phyloP scores from a whole-genome alignment of 2,888 invertebrate species.

The Calameuta filiformis region DNA sequence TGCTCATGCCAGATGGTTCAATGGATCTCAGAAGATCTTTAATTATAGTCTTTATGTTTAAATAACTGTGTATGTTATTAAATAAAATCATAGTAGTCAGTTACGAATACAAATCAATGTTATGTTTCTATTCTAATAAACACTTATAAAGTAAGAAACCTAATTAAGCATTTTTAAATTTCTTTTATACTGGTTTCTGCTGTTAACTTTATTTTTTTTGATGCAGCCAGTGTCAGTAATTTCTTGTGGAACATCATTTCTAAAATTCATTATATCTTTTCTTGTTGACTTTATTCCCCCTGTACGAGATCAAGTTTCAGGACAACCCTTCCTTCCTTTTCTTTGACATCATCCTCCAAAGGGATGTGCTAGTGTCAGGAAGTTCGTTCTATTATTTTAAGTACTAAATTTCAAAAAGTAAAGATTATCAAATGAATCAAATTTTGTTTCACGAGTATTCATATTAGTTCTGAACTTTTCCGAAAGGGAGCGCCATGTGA shows the following conservation, averaged over 20 bases:
- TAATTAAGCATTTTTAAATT: neutral
- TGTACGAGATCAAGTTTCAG: no score
- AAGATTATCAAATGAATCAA: neutral
- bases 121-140: neutral
- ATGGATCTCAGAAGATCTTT: no score
- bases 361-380: no score
- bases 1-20: no score
- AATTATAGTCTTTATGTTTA: no score
- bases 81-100: neutral
- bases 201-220: neutral
- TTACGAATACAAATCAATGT: neutral
- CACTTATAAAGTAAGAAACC: neutral
- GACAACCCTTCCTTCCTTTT: no score
- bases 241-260: neutral
- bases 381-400: neutral
- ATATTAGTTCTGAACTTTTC: neutral
- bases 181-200: neutral
- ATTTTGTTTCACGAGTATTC: neutral
- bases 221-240: neutral
- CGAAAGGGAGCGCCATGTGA: neutral
- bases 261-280: neutral
- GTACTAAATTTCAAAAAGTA: no score
- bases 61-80: neutral
- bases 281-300: no score
- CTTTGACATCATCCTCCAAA: no score